A percentile compares a stretch with the other conserved stretches of the same genome.
These are phyloP conservation scores for Acanthis flammea DNA, from an alignment of 2,797 vertebrate species.

Conservation along the genomic window DNA sequence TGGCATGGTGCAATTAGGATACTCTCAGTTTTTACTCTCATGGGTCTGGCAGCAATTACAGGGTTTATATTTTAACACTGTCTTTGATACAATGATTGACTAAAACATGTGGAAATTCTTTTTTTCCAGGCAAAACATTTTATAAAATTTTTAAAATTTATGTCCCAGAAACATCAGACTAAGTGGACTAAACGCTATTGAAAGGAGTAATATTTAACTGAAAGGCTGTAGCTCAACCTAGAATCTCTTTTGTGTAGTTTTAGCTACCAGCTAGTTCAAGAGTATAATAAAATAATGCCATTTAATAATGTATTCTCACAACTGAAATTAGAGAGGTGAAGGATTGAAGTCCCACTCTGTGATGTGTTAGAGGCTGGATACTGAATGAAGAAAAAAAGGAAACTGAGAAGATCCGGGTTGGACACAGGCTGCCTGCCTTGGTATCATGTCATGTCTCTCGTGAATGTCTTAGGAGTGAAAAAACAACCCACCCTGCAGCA, in stretches of 20 bases:
- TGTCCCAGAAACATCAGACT: not conserved
- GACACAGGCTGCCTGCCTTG: not conserved
- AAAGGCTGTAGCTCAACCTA: not conserved
- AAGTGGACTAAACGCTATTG: not conserved
- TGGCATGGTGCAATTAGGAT: not conserved
- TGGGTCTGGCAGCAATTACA: not conserved
- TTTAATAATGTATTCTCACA: not conserved
- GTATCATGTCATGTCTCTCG: not conserved
- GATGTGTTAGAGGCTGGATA: not conserved
- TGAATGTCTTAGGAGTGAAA: not conserved
- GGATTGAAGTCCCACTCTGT: not conserved
- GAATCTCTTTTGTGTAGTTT: not conserved
- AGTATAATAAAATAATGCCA: not conserved
- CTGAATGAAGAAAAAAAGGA: not conserved
- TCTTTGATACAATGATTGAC: not conserved
- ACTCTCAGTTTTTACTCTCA: not conserved
- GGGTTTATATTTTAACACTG: not conserved
- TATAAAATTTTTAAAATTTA: not conserved
- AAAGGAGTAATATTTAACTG: not conserved
- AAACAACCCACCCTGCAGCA: not conserved
- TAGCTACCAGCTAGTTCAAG: not conserved
- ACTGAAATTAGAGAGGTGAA: not conserved
- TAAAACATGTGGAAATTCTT: fast-evolving
- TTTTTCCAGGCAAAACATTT: not conserved
- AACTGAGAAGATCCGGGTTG: fast-evolving